Evolutionary conservation across 2,797 vertebrate genomes (phyloP), one percentile per base, ranked within the genome.

Genomic region (Enteromius afrohamiltoni): DNA sequence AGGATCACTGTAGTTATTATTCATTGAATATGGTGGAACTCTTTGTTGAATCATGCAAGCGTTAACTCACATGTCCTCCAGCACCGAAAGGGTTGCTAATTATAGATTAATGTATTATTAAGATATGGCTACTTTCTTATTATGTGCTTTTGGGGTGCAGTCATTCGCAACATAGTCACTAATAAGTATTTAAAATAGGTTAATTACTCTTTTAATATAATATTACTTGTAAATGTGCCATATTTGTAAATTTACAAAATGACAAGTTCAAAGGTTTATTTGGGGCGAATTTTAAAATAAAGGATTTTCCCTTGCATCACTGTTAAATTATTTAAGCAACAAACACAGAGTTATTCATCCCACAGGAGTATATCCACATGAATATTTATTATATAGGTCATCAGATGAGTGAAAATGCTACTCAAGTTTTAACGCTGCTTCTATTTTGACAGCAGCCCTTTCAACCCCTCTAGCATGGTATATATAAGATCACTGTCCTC

Each of bases 21-120:
- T 45, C 6, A 40, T 75, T 69, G 58, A 76, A 77, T 45, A 77
- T 29, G 37, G 34, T 29, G 67, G 58, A 80, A 60, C 7, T 58
- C 29, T 62, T 70, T 80, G 67, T 80, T 80, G 23, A 13, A 69
- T 68, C 37, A 58, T 42, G 58, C 65, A 45, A 77, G 31, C 17
- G 3, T 40, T 83, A 37, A 21, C 75, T 55, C 47, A 31, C 31
- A 60, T 62, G 64, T 70, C 82, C 82, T 70, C 51, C 53, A 62
- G 75, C 75, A 47, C 19, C 49, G 65, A 83, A 83, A 70, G 60
- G 29, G 37, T 60, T 40, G 14, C 29, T 83, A 83, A 83, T 78
- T 83, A 77, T 83, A 83, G 74, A 77, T 83, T 78, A 78, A 78
- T 58, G 9, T 69, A 78, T 47, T 83, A 58, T 60, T 83, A 77